phyloP scores from a whole-genome alignment of 2,888 invertebrate species.

The Phoenoteleia sp. region DNA sequence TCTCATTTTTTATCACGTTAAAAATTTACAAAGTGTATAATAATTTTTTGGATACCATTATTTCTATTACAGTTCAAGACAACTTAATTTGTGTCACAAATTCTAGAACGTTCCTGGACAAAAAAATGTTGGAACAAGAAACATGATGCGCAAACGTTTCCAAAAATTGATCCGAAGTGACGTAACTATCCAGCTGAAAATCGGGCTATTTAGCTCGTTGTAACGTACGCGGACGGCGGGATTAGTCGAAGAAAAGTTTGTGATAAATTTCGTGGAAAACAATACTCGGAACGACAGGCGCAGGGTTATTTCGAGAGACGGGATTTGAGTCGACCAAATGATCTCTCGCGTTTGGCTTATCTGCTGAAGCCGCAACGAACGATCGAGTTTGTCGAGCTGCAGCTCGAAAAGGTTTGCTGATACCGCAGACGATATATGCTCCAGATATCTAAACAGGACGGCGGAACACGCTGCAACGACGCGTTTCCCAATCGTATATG shows the following conservation, averaged over 20 bases:
- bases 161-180: constrained; percentile 40
- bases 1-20: too few species aligned
- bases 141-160: not conserved
- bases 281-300: constrained; percentile 63
- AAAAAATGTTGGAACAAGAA: too few species aligned
- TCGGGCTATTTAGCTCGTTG: constrained; percentile 37
- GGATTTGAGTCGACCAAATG: constrained; percentile 54
- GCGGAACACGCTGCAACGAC: constrained; percentile 70
- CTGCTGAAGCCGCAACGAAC: constrained; percentile 70
- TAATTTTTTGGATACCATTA: too few species aligned
- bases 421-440: constrained; percentile 72
- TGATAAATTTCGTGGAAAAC: constrained; percentile 65
- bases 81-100: too few species aligned
- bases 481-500: constrained; percentile 72
- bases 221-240: constrained; percentile 38
- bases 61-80: too few species aligned
- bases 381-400: constrained; percentile 71
- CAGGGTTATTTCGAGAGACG: constrained; percentile 60
- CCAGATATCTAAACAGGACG: constrained; percentile 70
- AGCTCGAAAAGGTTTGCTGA: constrained; percentile 70
- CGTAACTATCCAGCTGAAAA: constrained; percentile 33
- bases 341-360: constrained; percentile 70
- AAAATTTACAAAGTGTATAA: too few species aligned
- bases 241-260: constrained; percentile 68
- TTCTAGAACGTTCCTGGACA: too few species aligned